phyloP scores from a whole-genome alignment of 2,113 vertebrate genomes.

The Sander vitreus region DNA sequence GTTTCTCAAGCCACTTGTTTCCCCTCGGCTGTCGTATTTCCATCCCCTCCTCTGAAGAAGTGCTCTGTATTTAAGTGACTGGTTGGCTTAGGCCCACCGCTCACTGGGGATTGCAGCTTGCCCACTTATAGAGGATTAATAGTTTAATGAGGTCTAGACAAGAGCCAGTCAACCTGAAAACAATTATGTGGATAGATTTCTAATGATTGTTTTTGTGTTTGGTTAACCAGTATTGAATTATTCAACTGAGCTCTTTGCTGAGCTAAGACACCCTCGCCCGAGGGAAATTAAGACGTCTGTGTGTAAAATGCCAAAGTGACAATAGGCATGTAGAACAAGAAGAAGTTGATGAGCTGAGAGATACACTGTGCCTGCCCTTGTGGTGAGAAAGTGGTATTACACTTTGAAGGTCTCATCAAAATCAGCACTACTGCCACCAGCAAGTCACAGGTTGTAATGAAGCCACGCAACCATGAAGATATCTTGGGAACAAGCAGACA shows the following conservation, averaged over 20 bases:
- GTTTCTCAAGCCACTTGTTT: constrained; percentile 35
- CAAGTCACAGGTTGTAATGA: constrained; percentile 24
- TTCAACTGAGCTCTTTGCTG: constrained; percentile 63
- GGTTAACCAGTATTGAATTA: constrained; percentile 78
- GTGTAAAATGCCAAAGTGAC: constrained; percentile 59
- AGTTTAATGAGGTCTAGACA: constrained; percentile 81
- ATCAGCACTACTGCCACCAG: background rate
- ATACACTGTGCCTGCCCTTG: constrained; percentile 21
- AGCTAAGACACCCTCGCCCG: constrained; percentile 42
- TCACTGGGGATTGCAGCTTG: constrained; percentile 62
- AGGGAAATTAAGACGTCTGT: constrained; percentile 66
- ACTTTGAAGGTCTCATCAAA: constrained; percentile 23
- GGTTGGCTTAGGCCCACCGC: constrained; percentile 57
- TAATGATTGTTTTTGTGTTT: constrained; percentile 70
- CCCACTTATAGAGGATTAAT: constrained; percentile 78
- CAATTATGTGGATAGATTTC: constrained; percentile 78
- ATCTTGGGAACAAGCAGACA: constrained; percentile 26
- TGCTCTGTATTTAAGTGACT: constrained; percentile 68
- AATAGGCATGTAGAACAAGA: constrained; percentile 41
- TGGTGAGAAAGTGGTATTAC: constrained; percentile 37
- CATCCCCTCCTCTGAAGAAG: constrained; percentile 45
- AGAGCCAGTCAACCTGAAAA: constrained; percentile 79
- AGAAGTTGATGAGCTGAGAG: constrained; percentile 37
- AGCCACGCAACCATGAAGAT: constrained; percentile 8
- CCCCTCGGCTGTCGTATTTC: constrained; percentile 7